phyloP scores from a whole-genome alignment of 1,140 invertebrate genomes.

The Agrypnia vestita region DNA sequence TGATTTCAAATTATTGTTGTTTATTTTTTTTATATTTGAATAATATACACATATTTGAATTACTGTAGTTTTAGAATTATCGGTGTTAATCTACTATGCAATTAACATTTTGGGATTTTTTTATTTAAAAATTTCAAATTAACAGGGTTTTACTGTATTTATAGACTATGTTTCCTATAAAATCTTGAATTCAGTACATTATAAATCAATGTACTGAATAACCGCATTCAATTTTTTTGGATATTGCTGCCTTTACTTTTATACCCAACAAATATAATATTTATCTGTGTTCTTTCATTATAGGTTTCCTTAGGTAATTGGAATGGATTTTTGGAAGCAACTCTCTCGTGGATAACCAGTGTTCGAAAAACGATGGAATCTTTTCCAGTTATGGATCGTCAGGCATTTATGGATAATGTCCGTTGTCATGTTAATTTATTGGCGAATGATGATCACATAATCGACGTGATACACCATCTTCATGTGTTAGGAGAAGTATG shows the following conservation, averaged over 20 bases:
- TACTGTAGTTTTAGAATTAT: not conserved
- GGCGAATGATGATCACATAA: constrained; percentile 79
- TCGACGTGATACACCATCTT: constrained; percentile 79
- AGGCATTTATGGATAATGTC: constrained; percentile 78
- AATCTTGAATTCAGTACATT: too few relatives aligned
- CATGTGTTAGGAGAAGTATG: constrained; percentile 81
- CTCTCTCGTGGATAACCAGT: constrained; percentile 73
- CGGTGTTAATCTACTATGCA: too few relatives aligned
- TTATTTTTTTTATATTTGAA: too few relatives aligned
- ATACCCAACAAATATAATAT: too few relatives aligned
- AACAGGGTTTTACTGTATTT: too few relatives aligned
- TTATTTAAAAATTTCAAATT: too few relatives aligned
- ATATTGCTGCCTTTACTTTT: too few relatives aligned
- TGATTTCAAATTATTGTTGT: too few relatives aligned
- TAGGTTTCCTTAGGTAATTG: constrained; percentile 71
- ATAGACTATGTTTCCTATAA: too few relatives aligned
- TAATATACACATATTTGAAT: not conserved
- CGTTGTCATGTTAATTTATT: constrained; percentile 80
- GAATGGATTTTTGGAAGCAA: constrained; percentile 78
- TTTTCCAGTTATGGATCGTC: constrained; percentile 81
- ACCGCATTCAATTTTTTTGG: too few relatives aligned
- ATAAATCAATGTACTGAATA: too few relatives aligned
- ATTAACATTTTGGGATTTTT: too few relatives aligned
- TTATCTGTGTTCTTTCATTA: constrained; percentile 7
- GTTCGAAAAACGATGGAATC: constrained; percentile 73